A percentile compares a stretch with the other conserved stretches of the same genome.
phyloP scores from a whole-genome alignment of 2,888 invertebrate genomes.

The Seira sanloemensis region DNA sequence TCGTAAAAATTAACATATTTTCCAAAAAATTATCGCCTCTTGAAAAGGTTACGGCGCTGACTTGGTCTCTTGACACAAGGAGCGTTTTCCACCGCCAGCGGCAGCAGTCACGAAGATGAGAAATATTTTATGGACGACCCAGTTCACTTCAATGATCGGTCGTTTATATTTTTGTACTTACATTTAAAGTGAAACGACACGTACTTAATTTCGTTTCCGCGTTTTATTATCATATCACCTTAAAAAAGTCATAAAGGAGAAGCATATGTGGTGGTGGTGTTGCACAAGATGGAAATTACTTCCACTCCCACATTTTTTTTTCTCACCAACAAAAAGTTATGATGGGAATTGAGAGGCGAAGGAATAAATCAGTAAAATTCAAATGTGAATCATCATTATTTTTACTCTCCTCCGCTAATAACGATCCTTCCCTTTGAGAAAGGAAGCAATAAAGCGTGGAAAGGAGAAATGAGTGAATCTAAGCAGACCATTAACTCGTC shows the following conservation, averaged over 20 bases:
- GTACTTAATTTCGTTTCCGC: conserved; percentile 12
- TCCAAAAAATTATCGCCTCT: no score
- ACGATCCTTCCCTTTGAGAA: conserved; percentile 15
- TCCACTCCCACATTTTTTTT: not conserved
- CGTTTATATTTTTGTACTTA: not conserved
- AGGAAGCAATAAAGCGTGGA: conserved; percentile 24
- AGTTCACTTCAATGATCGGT: not conserved
- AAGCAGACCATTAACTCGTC: conserved; percentile 24
- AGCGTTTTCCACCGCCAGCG: not conserved
- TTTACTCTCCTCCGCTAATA: not conserved
- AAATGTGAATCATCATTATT: not conserved
- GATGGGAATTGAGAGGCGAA: no score
- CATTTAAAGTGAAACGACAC: not conserved
- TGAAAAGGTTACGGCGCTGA: not conserved
- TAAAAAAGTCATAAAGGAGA: not conserved
- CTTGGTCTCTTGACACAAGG: not conserved
- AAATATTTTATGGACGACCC: not conserved
- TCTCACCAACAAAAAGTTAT: not conserved
- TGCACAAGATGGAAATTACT: not conserved
- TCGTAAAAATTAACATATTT: not conserved
- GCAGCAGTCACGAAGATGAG: no score
- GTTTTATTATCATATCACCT: not conserved
- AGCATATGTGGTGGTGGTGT: not conserved
- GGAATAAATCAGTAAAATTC: conserved; percentile 2
- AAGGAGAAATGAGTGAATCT: conserved; percentile 30